Evolutionary conservation across 2,888 invertebrate species (phyloP).

Genomic region (Iselma pallidipennis): DNA sequence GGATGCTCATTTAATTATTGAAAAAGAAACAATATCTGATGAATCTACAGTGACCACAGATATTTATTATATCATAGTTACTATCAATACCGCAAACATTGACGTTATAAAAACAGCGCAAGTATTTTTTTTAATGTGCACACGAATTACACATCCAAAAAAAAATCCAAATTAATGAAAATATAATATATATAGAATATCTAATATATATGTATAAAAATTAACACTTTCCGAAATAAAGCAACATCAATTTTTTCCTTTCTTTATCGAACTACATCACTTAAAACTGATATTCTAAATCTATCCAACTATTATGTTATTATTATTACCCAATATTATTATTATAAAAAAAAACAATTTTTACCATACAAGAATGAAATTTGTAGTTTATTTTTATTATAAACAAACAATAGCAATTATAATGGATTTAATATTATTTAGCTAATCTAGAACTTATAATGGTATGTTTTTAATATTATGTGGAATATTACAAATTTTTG

Average conservation of each 20-base stretch:
- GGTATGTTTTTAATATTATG: not conserved
- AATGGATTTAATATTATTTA: not conserved
- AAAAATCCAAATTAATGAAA: conserved; percentile 6
- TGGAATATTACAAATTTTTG: not conserved
- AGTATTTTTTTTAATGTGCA: conserved; percentile 19
- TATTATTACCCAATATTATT: too few relatives aligned
- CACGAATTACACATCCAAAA: conserved; percentile 14
- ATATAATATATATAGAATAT: conserved; percentile 3
- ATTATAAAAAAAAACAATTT: too few relatives aligned
- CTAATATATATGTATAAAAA: not conserved
- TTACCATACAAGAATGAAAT: too few relatives aligned
- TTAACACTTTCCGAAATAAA: not conserved
- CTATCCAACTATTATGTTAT: not conserved
- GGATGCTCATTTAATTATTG: not conserved
- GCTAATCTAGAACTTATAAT: not conserved
- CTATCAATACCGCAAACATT: conserved; percentile 19
- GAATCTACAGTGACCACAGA: conserved; percentile 20
- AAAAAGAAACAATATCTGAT: not conserved
- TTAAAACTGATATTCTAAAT: not conserved
- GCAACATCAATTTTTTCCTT: not conserved
- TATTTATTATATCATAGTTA: conserved; percentile 16
- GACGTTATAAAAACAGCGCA: conserved; percentile 24
- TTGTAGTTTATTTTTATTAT: not conserved
- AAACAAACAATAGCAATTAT: not conserved
- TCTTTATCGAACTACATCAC: not conserved